Conservation (phyloP, 2,888 invertebrate genomes). For the Dicyrtomina minuta region DNA sequence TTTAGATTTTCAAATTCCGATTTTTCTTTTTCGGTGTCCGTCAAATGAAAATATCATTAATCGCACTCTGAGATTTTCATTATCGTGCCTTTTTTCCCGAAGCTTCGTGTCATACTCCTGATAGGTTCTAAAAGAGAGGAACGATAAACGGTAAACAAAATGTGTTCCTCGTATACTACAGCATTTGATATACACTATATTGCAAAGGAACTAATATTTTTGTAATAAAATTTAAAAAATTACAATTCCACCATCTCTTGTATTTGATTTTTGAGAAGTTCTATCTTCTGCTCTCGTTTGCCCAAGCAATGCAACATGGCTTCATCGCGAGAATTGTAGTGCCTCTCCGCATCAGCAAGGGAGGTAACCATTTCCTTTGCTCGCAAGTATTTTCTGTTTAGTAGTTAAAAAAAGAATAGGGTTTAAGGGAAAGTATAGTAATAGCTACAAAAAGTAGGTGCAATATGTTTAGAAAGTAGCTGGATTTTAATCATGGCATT, state of each 20-base stretch:
- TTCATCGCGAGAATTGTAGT: conserved; percentile 65
- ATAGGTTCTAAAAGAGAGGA: conserved; percentile 70
- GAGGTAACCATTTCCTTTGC: conserved; percentile 69
- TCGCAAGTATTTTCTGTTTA: conserved; percentile 64
- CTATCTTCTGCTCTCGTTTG: conserved; percentile 79
- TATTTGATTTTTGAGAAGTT: conserved; percentile 83
- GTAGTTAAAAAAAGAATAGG: too few species aligned
- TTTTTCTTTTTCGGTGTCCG: too few species aligned
- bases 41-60: too few species aligned
- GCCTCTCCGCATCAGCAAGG: conserved; percentile 73
- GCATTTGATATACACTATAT: too few species aligned
- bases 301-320: conserved; percentile 73
- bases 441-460: too few species aligned
- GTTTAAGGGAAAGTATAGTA: too few species aligned
- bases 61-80: conserved; percentile 80
- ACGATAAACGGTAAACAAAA: background rate
- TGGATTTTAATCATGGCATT: too few species aligned
- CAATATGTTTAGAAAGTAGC: too few species aligned
- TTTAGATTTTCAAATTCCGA: too few species aligned
- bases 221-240: conserved; percentile 52
- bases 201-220: too few species aligned
- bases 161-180: background rate
- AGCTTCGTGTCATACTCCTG: conserved; percentile 76
- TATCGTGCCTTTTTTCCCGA: conserved; percentile 75
- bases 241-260: conserved; percentile 85